phyloP scores from a whole-genome alignment of 1,140 invertebrate genomes.

The Drosophila pseudoananassae region DNA sequence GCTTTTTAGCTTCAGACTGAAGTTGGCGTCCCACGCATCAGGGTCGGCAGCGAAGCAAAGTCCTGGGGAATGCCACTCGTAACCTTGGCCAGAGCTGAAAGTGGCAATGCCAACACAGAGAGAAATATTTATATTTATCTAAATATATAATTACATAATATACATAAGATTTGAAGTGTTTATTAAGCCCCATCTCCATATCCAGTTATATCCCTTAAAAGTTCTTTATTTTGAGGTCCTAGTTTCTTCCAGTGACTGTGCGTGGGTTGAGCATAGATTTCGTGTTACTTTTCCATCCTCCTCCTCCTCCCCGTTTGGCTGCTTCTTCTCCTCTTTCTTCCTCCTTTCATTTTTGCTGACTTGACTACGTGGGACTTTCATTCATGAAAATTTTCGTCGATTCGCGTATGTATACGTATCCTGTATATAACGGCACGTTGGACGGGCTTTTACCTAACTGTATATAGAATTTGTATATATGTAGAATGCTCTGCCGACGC shows the following conservation, averaged over 20 bases:
- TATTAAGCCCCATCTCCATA: no score
- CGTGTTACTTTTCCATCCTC: not conserved
- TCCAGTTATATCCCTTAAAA: no score
- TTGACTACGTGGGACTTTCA: conserved; percentile 77
- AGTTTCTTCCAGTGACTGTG: not conserved
- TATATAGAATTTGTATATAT: conserved; percentile 6
- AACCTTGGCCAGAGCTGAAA: conserved; percentile 30
- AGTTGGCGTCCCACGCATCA: conserved; percentile 34
- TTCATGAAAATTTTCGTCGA: conserved; percentile 78
- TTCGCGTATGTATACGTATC: conserved; percentile 31
- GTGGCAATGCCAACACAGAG: conserved; percentile 13
- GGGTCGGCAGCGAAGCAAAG: conserved; percentile 8
- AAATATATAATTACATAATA: no score
- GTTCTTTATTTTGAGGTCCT: no score
- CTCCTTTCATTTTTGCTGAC: conserved; percentile 27
- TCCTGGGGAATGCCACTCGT: conserved; percentile 36
- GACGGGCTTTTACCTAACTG: conserved; percentile 28
- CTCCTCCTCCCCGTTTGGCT: not conserved
- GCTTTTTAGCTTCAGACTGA: conserved; percentile 7
- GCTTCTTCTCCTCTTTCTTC: conserved; percentile 20
- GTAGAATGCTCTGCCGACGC: conserved; percentile 18
- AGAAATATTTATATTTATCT: no score
- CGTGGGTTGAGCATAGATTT: conserved; percentile 42
- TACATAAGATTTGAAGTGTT: no score
- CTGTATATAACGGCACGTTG: conserved; percentile 31